Base-by-base conservation (phyloP, 2,113 vertebrate genomes). In the Oreamnos americanus region DNA sequence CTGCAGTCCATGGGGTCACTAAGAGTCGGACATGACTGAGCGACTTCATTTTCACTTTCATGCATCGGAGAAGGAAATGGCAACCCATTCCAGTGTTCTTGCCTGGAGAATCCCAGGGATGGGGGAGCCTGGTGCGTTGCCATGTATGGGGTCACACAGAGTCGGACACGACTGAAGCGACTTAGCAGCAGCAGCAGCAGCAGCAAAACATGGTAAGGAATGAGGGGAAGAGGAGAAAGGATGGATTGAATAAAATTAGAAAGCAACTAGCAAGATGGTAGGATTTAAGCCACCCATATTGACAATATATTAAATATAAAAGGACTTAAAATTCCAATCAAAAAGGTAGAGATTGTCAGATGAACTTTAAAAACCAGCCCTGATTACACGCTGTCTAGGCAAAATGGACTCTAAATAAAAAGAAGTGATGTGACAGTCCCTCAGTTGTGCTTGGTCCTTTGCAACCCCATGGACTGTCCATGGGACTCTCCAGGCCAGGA, bases 381-480 rank as follows among this genome's bases (percentile, higher is more conserved):
- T 15, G 28, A 23, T 14, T 11, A 9, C 23, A 21, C 0, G 45
- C 57, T 6, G 6, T 28, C 39, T 15, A 36, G 10, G 58, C 3
- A 26, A 39, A 51, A 30, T 25, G 67, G 16, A 25, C 25, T 39
- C 12, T 16, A 60, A 60, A 39, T 7, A 10, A 39, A 5, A 26
- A 58, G 51, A 23, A 6, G 64, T 23, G 64, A 23, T 3, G 19
- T 21, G n/a, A 36, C 1, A 71, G 64, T 12, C 0, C 0, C n/a
- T 71, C 10, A 6, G 19, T 23, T 9, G 4, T 11, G 64, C 2
- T 17, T 5, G 9, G 21, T n/a, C 17, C 64, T 71, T 71, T 71
- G 64, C n/a, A 36, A 67, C 33, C 64, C 64, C 64, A 2, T 5
- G 64, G 17, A 67, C 33, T 67, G 47, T 47, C 47, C 47, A 47